Evolutionary conservation across 2,797 vertebrate species (phyloP).

Genomic region (Dermochelys coriacea): DNA sequence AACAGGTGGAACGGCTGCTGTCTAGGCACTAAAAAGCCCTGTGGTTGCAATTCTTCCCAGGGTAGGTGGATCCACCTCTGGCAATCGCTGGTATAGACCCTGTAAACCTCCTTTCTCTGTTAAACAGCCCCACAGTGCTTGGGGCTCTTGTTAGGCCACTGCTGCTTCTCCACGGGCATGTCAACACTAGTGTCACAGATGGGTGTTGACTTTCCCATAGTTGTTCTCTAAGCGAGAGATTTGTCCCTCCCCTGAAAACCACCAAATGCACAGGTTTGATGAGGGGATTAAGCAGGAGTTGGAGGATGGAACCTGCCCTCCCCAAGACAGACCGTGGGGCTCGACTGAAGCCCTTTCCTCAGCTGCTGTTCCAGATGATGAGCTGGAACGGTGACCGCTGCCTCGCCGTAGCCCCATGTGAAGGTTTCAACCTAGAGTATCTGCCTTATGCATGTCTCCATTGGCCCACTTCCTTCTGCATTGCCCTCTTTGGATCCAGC

Average conservation of each 20-base stretch:
- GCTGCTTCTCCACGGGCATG: background rate
- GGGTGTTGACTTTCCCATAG: background rate
- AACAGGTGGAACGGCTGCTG: background rate
- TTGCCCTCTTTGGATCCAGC: background rate
- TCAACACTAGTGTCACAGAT: background rate
- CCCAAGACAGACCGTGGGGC: background rate
- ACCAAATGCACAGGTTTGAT: background rate
- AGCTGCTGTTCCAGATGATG: background rate
- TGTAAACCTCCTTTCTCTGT: background rate
- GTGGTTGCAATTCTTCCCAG: background rate
- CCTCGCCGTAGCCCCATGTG: background rate
- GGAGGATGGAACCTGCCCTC: background rate
- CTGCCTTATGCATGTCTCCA: background rate
- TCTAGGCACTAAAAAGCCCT: background rate
- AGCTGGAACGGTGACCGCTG: background rate
- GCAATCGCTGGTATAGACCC: background rate
- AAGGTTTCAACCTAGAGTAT: background rate
- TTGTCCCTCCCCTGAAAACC: background rate
- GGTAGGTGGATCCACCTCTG: background rate
- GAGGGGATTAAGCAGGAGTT: background rate
- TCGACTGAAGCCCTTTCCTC: background rate
- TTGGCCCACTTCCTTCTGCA: background rate
- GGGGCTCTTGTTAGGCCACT: background rate
- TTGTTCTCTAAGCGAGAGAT: background rate
- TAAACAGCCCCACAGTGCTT: background rate